Conservation (phyloP, 2,797 vertebrate species). For the Cossypha caffra region DNA sequence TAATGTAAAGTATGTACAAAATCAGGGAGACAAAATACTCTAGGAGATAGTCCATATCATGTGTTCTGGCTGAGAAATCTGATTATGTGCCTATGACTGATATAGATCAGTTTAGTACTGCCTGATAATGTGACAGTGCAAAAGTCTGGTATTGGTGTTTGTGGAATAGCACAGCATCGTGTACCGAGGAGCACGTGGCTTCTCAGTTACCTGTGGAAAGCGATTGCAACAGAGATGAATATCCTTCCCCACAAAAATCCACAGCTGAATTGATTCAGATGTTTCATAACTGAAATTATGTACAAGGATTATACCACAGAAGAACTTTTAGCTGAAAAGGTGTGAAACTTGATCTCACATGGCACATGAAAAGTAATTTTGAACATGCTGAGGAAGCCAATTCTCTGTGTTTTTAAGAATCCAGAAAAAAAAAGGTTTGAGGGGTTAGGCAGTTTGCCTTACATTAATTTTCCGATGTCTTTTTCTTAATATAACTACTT, state of each 20-base stretch:
- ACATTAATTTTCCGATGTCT: background rate
- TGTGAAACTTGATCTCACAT: background rate
- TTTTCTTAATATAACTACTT: background rate
- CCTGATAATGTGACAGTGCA: fast-evolving
- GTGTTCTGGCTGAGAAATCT: background rate
- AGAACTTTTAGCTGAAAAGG: background rate
- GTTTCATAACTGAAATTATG: background rate
- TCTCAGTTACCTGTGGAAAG: background rate
- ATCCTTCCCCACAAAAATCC: background rate
- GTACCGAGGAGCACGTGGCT: background rate
- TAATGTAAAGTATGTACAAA: background rate
- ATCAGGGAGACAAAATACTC: background rate
- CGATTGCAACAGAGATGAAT: background rate
- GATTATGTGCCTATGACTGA: background rate
- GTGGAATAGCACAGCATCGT: background rate
- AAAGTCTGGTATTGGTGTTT: background rate
- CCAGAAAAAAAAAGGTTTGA: background rate
- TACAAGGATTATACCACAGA: background rate
- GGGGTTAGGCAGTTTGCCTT: background rate
- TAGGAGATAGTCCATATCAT: background rate
- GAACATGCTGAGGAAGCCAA: background rate
- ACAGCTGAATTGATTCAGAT: background rate
- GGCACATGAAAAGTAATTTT: background rate
- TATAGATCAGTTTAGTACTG: background rate
- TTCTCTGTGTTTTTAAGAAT: background rate